Conservation (phyloP, 2,888 invertebrate genomes). For the Oscheius sp. region DNA sequence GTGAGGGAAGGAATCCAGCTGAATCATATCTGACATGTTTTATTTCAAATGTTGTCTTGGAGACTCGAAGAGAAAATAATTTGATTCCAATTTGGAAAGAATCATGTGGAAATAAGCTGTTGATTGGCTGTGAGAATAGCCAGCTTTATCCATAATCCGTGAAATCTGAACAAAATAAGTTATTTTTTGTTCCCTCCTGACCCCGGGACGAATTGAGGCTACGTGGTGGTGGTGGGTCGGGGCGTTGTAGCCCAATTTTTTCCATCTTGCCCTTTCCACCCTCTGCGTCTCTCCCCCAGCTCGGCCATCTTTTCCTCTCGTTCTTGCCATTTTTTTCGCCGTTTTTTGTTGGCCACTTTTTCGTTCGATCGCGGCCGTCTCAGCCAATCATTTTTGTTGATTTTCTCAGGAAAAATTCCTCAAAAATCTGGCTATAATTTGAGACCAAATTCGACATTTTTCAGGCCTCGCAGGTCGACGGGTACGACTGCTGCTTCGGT, state of each 20-base stretch:
- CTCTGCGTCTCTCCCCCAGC: conserved; percentile 19
- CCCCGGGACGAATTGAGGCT: too few species aligned
- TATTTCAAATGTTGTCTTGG: too few species aligned
- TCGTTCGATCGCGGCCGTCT: not conserved
- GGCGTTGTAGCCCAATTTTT: conserved; percentile 12
- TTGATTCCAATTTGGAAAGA: too few species aligned
- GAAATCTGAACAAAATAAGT: too few species aligned
- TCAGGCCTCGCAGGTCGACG: conserved; percentile 17
- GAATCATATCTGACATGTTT: too few species aligned
- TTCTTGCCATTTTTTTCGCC: conserved; percentile 27
- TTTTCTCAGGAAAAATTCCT: not conserved
- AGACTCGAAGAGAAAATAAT: too few species aligned
- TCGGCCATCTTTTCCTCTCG: conserved; percentile 19
- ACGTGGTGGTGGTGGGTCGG: not conserved
- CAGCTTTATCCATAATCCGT: too few species aligned
- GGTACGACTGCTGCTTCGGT: conserved; percentile 26
- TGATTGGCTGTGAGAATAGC: too few species aligned
- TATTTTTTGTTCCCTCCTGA: too few species aligned
- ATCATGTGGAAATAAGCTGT: too few species aligned
- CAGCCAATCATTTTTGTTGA: not conserved
- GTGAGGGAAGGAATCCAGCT: too few species aligned
- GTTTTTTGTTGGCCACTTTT: conserved; percentile 21
- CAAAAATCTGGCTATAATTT: not conserved
- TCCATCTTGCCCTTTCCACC: conserved; percentile 12
- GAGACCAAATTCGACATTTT: not conserved